Conservation (phyloP, 2,797 vertebrate species). For the Martes flavigula region DNA sequence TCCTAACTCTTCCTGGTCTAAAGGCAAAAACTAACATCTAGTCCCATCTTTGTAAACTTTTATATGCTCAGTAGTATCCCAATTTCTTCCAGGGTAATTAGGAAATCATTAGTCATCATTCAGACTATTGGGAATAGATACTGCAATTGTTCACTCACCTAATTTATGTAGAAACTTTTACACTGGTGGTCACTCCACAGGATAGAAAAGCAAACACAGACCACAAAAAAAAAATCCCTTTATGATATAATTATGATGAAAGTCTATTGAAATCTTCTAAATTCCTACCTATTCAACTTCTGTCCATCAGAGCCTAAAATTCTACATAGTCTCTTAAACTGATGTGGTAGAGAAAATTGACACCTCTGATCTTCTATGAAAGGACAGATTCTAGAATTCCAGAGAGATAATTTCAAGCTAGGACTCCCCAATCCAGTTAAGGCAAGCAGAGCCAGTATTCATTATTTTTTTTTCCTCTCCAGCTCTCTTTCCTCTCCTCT, state of each 20-base stretch:
- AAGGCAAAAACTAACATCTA: not conserved
- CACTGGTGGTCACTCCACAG: not conserved
- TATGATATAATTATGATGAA: not conserved
- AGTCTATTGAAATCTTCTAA: not conserved
- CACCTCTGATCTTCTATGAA: not conserved
- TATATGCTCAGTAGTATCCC: not conserved
- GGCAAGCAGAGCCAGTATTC: not conserved
- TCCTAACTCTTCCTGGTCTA: not conserved
- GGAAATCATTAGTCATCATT: not conserved
- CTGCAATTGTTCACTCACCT: not conserved
- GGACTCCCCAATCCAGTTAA: not conserved
- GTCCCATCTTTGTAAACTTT: not conserved
- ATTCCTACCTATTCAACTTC: not conserved
- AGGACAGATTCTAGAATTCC: not conserved
- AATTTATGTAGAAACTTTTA: not conserved
- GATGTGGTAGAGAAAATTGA: not conserved
- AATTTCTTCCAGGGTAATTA: not conserved
- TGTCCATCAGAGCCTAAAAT: not conserved
- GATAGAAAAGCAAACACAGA: not conserved
- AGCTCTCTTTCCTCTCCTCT: not conserved
- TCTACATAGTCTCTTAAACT: not conserved
- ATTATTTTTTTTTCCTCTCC: not conserved
- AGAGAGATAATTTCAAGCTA: not conserved
- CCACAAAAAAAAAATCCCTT: not conserved
- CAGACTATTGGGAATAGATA: not conserved